A percentile compares a stretch with the other conserved stretches of the same genome.
Evolutionary conservation across 2,797 vertebrate species (phyloP).

Genomic region (Bovichtus diacanthus): DNA sequence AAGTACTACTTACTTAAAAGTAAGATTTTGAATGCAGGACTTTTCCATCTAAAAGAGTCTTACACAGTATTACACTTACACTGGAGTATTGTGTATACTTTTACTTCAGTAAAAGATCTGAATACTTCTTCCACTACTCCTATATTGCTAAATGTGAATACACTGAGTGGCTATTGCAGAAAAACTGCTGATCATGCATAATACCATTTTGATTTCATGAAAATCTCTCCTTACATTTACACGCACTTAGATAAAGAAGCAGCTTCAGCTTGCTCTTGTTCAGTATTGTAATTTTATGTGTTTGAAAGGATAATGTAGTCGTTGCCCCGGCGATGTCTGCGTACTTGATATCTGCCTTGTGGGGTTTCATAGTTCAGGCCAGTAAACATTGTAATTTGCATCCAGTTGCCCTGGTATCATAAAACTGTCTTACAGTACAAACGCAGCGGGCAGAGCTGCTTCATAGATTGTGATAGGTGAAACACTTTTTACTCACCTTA

Average conservation of each 20-base stretch:
- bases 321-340: background rate
- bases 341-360: slow-evolving; percentile 30
- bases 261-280: slow-evolving; percentile 33
- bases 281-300: slow-evolving; percentile 29
- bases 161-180: background rate
- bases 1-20: too few relatives aligned
- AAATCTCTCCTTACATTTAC: slow-evolving; percentile 2
- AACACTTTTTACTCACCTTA: slow-evolving; percentile 8
- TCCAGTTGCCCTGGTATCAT: slow-evolving; percentile 12
- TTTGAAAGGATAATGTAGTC: slow-evolving; percentile 39
- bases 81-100: too few relatives aligned
- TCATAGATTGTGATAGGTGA: slow-evolving; percentile 10
- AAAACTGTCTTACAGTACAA: slow-evolving; percentile 23
- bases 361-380: slow-evolving; percentile 11
- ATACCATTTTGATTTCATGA: background rate
- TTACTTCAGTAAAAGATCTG: too few relatives aligned
- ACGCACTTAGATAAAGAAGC: slow-evolving; percentile 16
- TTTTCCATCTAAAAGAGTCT: too few relatives aligned
- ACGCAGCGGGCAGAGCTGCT: slow-evolving; percentile 13
- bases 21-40: too few relatives aligned
- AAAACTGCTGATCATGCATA: background rate
- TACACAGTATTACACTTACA: too few relatives aligned
- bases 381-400: slow-evolving; percentile 46
- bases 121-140: too few relatives aligned
- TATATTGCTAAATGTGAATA: background rate